Conservation (phyloP, 1,140 invertebrate species). For the Parasteatoda tepidariorum region DNA sequence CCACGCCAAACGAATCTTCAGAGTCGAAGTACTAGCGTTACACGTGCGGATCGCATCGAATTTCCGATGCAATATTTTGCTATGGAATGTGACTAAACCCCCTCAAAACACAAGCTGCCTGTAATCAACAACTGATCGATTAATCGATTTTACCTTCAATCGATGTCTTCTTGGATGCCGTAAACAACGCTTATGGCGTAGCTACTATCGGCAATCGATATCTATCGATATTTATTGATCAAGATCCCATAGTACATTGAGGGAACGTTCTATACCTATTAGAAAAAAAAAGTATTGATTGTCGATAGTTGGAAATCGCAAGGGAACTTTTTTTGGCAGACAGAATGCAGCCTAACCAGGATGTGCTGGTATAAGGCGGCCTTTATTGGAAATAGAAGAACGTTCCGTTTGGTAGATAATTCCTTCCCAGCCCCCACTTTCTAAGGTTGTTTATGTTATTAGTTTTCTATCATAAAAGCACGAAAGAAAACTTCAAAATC, state of each 20-base stretch:
- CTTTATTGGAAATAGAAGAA: slow-evolving; percentile 23
- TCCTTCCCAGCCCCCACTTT: neutral
- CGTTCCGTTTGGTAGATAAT: slow-evolving; percentile 29
- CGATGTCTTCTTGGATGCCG: slow-evolving; percentile 40
- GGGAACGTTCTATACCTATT: slow-evolving; percentile 7
- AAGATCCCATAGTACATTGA: neutral
- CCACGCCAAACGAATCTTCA: neutral
- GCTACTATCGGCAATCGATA: slow-evolving; percentile 48
- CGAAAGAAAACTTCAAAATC: neutral
- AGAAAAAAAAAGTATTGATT: slow-evolving; percentile 37
- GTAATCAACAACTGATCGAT: slow-evolving; percentile 59
- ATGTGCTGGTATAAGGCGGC: neutral
- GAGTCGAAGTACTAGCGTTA: neutral
- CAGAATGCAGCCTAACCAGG: neutral
- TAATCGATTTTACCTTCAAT: slow-evolving; percentile 48
- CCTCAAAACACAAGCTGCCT: slow-evolving; percentile 32
- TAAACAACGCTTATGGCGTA: slow-evolving; percentile 59
- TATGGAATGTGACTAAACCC: slow-evolving; percentile 38
- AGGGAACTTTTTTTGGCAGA: slow-evolving; percentile 36
- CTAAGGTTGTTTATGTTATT: slow-evolving; percentile 3
- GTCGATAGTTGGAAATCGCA: slow-evolving; percentile 51
- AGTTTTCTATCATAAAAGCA: slow-evolving; percentile 1
- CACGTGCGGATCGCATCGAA: slow-evolving; percentile 53
- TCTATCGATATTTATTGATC: slow-evolving; percentile 57
- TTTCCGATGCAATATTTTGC: slow-evolving; percentile 59